Evolutionary conservation across 2,888 invertebrate genomes (phyloP), one percentile per base, ranked within the genome.

Genomic region (Spilosoma lubricipeda): DNA sequence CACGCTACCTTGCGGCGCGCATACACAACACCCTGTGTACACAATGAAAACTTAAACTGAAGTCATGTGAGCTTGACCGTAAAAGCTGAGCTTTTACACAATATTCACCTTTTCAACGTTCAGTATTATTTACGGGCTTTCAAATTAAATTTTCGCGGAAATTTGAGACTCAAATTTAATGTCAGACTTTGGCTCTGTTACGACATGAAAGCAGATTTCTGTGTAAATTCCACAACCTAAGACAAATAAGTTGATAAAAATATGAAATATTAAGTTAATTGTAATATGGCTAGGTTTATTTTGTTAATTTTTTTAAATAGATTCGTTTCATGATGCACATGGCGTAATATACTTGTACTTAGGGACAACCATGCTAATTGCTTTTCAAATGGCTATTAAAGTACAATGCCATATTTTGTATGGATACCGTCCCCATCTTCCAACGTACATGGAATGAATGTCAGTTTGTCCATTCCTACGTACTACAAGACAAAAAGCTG

Each of bases 1-100:
- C 95, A 90, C 96, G 96, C 92, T 96, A 95, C 97, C 97, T 88
- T 96, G 96, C 90, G 96, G 96, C 90, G 96, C 96, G 92, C 96
- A 96, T 89, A 96, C 96, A 92, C 94, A 94, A 92, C 93, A 95
- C 91, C 95, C 95, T 95, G 93, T 81, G 84, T 81, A 88, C 80
- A 87, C 79, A 86, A 83, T 74, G 59, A 71, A 70, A 83, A 77
- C 76, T 80, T 85, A 77, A 80, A 82, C 78, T 70, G 66, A 76
- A 72, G 70, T 73, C 76, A 77, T 74, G 68, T 72, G 72, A 74
- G 68, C 71, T 59, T 59, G 72, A 67, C 68, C 23, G 68, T 73
- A 70, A 66, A 70, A 76, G 71, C 72, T 36, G 30, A 23, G 68
- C 64, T 67, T 67, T 70, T 73, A 67, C 23, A 70, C 70, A 63